Evolutionary conservation across 2,888 invertebrate species (phyloP).

Genomic region (Tetheella fluctuosa): DNA sequence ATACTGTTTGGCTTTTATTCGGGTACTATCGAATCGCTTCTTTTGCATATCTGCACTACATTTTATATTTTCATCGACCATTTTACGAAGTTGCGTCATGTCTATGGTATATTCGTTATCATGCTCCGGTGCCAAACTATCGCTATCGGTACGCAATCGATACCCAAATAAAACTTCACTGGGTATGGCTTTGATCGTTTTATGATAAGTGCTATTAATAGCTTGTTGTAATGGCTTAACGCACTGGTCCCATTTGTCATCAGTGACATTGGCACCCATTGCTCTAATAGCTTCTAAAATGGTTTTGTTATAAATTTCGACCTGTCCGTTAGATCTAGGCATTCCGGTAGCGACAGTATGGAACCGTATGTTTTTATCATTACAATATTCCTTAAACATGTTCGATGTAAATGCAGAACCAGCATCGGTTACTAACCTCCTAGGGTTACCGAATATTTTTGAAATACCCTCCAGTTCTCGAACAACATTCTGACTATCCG

Average conservation of each 20-base stretch:
- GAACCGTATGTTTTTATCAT: constrained; percentile 22
- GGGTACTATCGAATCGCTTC: constrained; percentile 14
- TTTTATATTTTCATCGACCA: constrained; percentile 13
- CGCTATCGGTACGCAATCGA: constrained; percentile 22
- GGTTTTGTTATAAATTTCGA: no score
- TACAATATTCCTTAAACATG: constrained; percentile 19
- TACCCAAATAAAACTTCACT: constrained; percentile 38
- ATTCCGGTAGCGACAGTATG: constrained; percentile 28
- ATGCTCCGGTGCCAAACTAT: constrained; percentile 17
- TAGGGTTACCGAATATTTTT: constrained; percentile 28
- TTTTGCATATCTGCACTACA: constrained; percentile 15
- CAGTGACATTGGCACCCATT: constrained; percentile 28
- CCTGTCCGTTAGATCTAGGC: constrained; percentile 40
- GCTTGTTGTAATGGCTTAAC: constrained; percentile 40
- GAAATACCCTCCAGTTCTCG: constrained; percentile 22
- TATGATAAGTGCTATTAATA: constrained; percentile 38
- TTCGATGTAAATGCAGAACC: constrained; percentile 25
- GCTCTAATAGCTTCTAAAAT: constrained; percentile 38
- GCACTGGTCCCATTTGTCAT: constrained; percentile 40
- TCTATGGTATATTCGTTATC: constrained; percentile 14
- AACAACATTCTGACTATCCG: constrained; percentile 15
- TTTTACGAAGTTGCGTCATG: constrained; percentile 16
- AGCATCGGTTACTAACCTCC: constrained; percentile 26
- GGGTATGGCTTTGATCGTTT: constrained; percentile 35
- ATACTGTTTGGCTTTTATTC: constrained; percentile 18